phyloP scores from a whole-genome alignment of 2,113 vertebrate species.

The Pluvialis apricaria region DNA sequence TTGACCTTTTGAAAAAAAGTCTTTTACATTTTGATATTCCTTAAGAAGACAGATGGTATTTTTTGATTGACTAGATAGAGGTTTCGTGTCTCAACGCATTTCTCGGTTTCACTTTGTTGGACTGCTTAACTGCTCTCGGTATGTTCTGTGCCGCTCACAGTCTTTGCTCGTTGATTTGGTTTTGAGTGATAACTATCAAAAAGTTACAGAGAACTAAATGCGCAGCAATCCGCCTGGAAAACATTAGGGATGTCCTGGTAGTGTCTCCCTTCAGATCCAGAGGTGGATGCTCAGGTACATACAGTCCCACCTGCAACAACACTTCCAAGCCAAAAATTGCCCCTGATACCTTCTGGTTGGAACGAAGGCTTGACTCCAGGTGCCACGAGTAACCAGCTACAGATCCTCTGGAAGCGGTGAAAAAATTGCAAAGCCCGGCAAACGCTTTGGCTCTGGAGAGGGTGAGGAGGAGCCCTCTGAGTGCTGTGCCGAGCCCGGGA shows the following conservation, averaged over 20 bases:
- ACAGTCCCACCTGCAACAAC: not conserved
- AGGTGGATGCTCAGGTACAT: not conserved
- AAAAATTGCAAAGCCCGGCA: not conserved
- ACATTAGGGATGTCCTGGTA: not conserved
- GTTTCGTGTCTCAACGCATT: constrained; percentile 62
- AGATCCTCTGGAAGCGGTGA: not conserved
- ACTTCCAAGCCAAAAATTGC: not conserved
- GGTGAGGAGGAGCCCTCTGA: not conserved
- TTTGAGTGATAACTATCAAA: not conserved
- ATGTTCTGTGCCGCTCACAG: not conserved
- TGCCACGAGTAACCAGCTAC: not conserved
- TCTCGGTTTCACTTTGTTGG: constrained; percentile 22
- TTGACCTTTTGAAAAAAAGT: constrained; percentile 51
- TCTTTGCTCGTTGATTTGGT: not conserved
- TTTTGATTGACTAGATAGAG: constrained; percentile 75
- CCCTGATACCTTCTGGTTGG: not conserved
- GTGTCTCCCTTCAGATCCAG: not conserved
- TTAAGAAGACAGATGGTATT: constrained; percentile 65
- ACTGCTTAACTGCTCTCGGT: not conserved
- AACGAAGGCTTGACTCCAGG: not conserved
- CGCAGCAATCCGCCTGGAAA: not conserved
- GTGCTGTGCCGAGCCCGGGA: not conserved
- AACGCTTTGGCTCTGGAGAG: not conserved
- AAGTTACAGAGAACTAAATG: not conserved
- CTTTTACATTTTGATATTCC: constrained; percentile 70